Base-by-base conservation (phyloP, 2,113 vertebrate genomes). In the Corydoras maculifer region DNA sequence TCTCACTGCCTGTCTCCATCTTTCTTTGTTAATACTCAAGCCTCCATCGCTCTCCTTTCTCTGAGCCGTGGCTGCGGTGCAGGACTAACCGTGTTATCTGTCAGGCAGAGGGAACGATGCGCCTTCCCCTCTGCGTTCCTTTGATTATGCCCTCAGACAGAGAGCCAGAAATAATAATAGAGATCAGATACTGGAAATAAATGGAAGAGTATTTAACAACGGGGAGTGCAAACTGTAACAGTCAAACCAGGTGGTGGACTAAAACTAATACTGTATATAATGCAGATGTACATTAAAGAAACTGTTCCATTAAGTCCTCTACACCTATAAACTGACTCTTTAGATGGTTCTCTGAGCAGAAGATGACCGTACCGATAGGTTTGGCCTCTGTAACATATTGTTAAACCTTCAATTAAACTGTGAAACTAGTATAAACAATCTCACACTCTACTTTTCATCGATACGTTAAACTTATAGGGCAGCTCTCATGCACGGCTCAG, bases 81-180 rank as follows among this genome's bases (percentile, higher is more conserved):
- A 76, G 67, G 25, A 73, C 55, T 70, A 75, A 48, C 63, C 35
- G 66, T 71, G 76, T 76, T 73, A 81, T 80, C 73, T 58, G 71
- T 74, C 75, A 80, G 68, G 54, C 51, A 64, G 64, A 43, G 62
- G 48, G 60, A 53, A 43, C 57, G 68, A 51, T 68, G 65, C 65
- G 15, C 15, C 57, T 66, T 73, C 55, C 53, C 18, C 25, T 51
- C 57, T 66, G 60, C 31, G 58, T 67, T 32, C 15, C 25, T 65
- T 72, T 72, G 70, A 73, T 60, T 51, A 51, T 32, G 48, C 58
- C 10, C 49, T 66, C 25, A 61, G 57, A 60, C 53, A 13, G 57
- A 48, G 11, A 58, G 55, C 53, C 57, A 13, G 12, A 25, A 29
- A 50, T 10, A 73, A 50, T 14, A 18, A 68, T 73, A 13, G 30